Evolutionary conservation across 2,113 vertebrate species (phyloP), one percentile per base, ranked within the genome.

Genomic region (Calyptommatus sinebrachiatus): DNA sequence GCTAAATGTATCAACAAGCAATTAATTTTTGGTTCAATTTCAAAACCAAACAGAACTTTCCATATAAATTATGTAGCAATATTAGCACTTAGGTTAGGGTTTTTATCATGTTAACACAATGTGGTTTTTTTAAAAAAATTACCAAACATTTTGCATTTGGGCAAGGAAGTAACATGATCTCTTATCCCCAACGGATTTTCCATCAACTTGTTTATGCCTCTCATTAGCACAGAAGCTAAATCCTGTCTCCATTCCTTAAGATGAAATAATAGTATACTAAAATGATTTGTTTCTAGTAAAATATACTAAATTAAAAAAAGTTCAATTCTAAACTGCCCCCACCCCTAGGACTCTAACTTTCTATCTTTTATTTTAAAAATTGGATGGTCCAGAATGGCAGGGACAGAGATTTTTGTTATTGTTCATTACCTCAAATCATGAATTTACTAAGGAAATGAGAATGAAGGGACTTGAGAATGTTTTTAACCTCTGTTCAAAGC

Each of bases 1-100:
- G 65, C 53, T 81, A 93, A 53, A 70, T 70, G 53, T 57, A 57
- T 16, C 53, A 84, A 81, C 87, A 84, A 91, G 83, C 78, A 82
- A 89, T 57, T 24, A 35, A 80, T 86, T 84, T 82, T 80, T 76
- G 20, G 8, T 84, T 26, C 29, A 29, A 73, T 85, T 86, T 83
- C 14, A 3, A 65, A 78, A 61, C 74, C 78, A 88, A 29, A 35
- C 0, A 65, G 79, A 5, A 35, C 61, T 63, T 77, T 67, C 68
- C 70, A 46, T 29, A 6, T 48, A 73, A 53, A 80, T 28, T n/a
- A 22, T 14, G 29, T 60, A 1, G 22, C 57, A 71, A 2, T 45
- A 7, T 67, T 57, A 29, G 8, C 16, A 65, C 16, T 77, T 8
- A 1, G 24, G 66, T 26, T 1, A 2, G 0, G 2, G 16, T 74